These are phyloP conservation scores for Microplitis demolitor DNA, from an alignment of 1,140 invertebrate species.

Conservation along the genomic window DNA sequence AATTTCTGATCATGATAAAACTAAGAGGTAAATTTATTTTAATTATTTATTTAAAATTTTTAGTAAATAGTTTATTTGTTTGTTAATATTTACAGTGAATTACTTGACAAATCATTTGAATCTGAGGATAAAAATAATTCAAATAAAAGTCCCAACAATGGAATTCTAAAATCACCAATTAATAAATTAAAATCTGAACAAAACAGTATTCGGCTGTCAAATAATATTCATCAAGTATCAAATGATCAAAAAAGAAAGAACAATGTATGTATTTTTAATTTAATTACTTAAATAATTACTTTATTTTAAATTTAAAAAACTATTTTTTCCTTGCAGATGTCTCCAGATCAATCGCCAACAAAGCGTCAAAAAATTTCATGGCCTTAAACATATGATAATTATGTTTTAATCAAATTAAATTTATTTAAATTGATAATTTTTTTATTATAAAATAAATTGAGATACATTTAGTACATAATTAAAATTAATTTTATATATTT, in stretches of 20 bases:
- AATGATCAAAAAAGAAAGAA: conserved; percentile 32
- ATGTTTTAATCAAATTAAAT: too few species aligned
- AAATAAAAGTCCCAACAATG: conserved; percentile 17
- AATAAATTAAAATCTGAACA: conserved; percentile 14
- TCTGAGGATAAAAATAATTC: conserved; percentile 1
- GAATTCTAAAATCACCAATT: conserved; percentile 6
- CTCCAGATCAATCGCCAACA: conserved; percentile 23
- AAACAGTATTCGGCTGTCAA: conserved; percentile 35
- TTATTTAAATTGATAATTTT: too few species aligned
- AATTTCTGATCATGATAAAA: conserved; percentile 8
- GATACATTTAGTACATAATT: too few species aligned
- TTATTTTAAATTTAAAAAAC: background rate
- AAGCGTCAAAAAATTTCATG: conserved; percentile 49
- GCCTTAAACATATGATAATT: conserved; percentile 32
- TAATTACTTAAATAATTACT: background rate
- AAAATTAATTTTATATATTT: background rate
- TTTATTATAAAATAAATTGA: too few species aligned
- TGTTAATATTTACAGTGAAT: background rate
- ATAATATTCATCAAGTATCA: conserved; percentile 5
- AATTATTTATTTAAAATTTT: background rate
- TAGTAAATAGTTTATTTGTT: background rate
- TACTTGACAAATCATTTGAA: background rate
- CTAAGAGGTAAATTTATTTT: conserved; percentile 22
- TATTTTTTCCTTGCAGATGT: conserved; percentile 18
- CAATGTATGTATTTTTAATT: conserved; percentile 30